Base-by-base conservation (phyloP, 2,113 vertebrate genomes). In the western clawed frog (Xenopus tropicalis) region DNA sequence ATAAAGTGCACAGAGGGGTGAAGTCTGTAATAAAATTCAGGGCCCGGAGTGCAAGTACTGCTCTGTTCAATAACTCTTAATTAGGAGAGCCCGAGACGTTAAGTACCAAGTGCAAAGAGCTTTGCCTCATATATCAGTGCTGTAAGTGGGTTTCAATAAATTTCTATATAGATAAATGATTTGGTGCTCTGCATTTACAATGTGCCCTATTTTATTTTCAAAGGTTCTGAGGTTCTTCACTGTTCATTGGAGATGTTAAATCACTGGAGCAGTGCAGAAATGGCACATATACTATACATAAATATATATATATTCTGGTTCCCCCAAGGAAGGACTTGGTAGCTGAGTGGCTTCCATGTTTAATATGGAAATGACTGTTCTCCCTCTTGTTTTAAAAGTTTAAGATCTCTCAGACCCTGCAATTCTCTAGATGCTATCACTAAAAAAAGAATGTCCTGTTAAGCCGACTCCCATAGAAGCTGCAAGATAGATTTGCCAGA, bases 101-200 rank as follows among this genome's bases (percentile, higher is more conserved):
- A 11, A 64, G 46, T 11, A 72, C 17, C 23, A 65, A 64, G 61
- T 54, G 61, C 11, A 64, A 64, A 72, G 61, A 54, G 46, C 70
- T 64, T 63, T 56, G n/a, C 61, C 20, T 61, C 61, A 72, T 72
- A 72, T 64, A 72, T 72, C 70, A 72, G 17, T 43, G 61, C 19
- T 13, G 44, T 64, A 64, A 72, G 70, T 72, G 44, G 24, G 17
- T 43, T 22, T 42, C 46, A 22, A 62, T 72, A 64, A 23, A 71
- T 25, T 63, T 54, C 63, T 64, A 72, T 72, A 17, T 37, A 61
- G 58, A 72, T 72, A 43, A 44, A 54, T 65, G 56, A 72, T 52
- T 17, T n/a, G 22, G 58, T 51, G 14, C 44, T 37, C 43, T 43
- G 11, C 12, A 11, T 21, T 37, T 54, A 64, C 17, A 14, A 52